Percentiles rank a stretch among this genome's conserved stretches.
Evolutionary conservation across 2,797 vertebrate genomes (phyloP).

Genomic region (Pseudomugil tenellus): DNA sequence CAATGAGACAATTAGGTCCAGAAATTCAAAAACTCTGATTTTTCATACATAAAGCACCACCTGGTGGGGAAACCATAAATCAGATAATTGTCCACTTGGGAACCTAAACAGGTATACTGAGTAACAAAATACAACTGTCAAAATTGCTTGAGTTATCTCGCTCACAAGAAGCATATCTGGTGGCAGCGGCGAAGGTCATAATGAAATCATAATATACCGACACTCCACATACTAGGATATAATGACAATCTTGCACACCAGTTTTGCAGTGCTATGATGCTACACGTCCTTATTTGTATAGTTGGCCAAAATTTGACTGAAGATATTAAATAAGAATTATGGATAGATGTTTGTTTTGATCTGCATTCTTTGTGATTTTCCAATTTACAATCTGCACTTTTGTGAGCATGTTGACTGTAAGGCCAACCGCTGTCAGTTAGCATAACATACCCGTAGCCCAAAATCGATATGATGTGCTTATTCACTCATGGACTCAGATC

Average conservation of each 20-base stretch:
- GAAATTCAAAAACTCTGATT: too few relatives aligned
- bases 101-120: too few relatives aligned
- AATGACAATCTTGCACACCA: background rate
- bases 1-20: too few relatives aligned
- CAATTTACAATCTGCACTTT: conserved; percentile 63
- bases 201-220: too few relatives aligned
- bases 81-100: too few relatives aligned
- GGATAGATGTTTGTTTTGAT: conserved; percentile 27
- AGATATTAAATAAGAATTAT: conserved; percentile 8
- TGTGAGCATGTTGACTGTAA: conserved; percentile 77
- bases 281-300: background rate
- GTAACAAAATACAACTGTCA: too few relatives aligned
- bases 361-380: conserved; percentile 47
- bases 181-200: too few relatives aligned
- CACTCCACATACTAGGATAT: too few relatives aligned
- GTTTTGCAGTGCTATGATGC: background rate
- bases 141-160: too few relatives aligned
- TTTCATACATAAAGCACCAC: too few relatives aligned
- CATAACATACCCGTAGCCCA: conserved; percentile 49
- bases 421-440: conserved; percentile 63
- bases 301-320: conserved; percentile 19
- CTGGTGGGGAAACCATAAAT: too few relatives aligned
- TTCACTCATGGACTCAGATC: conserved; percentile 40
- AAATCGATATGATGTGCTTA: conserved; percentile 72
- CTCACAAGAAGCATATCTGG: too few relatives aligned